These are phyloP conservation scores for Manduca sexta DNA, from an alignment of 1,140 invertebrate species.

Conservation along the genomic window DNA sequence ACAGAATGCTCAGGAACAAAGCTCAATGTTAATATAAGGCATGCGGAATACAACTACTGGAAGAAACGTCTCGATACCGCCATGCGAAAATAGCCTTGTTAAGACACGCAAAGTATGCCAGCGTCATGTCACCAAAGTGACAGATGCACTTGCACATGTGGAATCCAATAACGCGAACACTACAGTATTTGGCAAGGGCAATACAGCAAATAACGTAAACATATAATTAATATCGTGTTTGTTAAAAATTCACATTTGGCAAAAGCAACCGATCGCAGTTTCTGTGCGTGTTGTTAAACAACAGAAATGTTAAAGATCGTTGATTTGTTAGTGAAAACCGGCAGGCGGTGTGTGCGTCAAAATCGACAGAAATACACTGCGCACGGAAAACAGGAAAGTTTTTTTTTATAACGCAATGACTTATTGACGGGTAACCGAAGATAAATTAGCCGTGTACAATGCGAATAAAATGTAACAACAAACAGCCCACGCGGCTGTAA, in stretches of 20 bases:
- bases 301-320: background rate
- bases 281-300: background rate
- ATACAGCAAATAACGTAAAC: slow-evolving; percentile 17
- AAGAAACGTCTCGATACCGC: too few species aligned
- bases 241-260: slow-evolving; percentile 26
- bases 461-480: slow-evolving; percentile 4
- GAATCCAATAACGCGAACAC: background rate
- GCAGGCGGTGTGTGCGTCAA: background rate
- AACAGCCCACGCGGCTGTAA: slow-evolving; percentile 1
- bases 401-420: slow-evolving; percentile 1
- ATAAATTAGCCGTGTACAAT: slow-evolving; percentile 3
- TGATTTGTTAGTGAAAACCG: too few species aligned
- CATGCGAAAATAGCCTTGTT: too few species aligned
- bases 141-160: too few species aligned
- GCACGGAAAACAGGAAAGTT: background rate
- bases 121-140: too few species aligned
- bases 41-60: too few species aligned
- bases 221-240: slow-evolving; percentile 7
- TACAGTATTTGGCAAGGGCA: slow-evolving; percentile 14
- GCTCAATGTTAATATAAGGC: too few species aligned
- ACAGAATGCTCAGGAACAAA: too few species aligned
- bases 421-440: slow-evolving; percentile 2
- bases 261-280: slow-evolving; percentile 25
- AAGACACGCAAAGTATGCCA: too few species aligned
- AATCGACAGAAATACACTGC: background rate